These are phyloP conservation scores for Ciconia stormi DNA, from an alignment of 2,113 vertebrate species.

Conservation along the genomic window DNA sequence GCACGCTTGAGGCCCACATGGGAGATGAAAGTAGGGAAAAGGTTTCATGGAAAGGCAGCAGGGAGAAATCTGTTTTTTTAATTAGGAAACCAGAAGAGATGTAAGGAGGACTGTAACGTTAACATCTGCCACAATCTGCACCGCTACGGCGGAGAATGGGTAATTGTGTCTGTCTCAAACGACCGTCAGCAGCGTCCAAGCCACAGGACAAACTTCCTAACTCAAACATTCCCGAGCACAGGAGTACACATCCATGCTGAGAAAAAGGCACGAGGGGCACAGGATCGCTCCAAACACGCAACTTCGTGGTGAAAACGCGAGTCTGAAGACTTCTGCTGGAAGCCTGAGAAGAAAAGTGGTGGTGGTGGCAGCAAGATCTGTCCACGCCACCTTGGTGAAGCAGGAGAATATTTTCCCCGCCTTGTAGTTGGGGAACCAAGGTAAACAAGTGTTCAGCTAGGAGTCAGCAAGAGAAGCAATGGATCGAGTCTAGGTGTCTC, in stretches of 20 bases:
- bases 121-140: conserved; percentile 27
- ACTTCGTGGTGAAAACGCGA: rapidly evolving
- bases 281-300: neutral
- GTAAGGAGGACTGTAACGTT: neutral
- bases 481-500: rapidly evolving
- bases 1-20: conserved; percentile 36
- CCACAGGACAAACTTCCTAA: neutral
- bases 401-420: neutral
- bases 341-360: neutral
- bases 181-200: neutral
- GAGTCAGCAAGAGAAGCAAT: neutral
- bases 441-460: neutral
- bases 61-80: neutral
- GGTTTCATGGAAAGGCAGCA: conserved; percentile 47
- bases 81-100: conserved; percentile 23
- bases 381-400: neutral
- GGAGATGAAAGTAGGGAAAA: conserved; percentile 62
- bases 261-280: neutral
- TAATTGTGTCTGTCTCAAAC: neutral
- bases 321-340: neutral
- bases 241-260: neutral
- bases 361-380: neutral
- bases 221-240: neutral
- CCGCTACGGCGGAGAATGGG: neutral
- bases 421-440: neutral